A percentile compares a stretch with the other conserved stretches of the same genome.
Evolutionary conservation across 2,113 vertebrate genomes (phyloP).

Genomic region (Notechis scutatus): DNA sequence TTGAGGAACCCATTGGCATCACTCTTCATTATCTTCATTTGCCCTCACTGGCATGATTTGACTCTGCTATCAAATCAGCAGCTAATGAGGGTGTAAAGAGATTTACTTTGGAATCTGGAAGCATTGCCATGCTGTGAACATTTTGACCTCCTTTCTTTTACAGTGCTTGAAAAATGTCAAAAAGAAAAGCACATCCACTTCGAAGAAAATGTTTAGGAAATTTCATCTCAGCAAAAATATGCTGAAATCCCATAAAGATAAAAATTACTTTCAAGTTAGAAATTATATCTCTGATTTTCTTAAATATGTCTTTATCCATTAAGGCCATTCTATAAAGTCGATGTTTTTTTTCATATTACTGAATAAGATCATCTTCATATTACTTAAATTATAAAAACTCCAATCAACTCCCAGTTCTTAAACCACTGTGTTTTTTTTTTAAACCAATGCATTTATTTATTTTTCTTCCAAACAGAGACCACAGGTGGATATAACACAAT

Average conservation of each 20-base stretch:
- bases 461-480: neutral
- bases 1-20: neutral
- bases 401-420: fast-evolving
- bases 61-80: neutral
- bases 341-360: neutral
- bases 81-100: neutral
- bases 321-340: neutral
- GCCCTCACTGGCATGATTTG: neutral
- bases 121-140: neutral
- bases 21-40: neutral
- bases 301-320: neutral
- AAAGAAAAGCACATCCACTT: neutral
- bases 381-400: neutral
- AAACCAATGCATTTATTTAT: conserved; percentile 13
- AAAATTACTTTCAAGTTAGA: neutral
- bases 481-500: neutral
- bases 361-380: neutral
- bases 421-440: neutral
- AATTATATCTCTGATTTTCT: neutral
- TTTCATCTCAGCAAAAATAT: neutral
- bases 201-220: neutral
- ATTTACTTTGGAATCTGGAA: neutral
- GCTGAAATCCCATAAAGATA: neutral
- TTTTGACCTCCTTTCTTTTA: neutral
- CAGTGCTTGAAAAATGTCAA: neutral